Conservation (phyloP, 2,113 vertebrate genomes). For the Callithrix jacchus region DNA sequence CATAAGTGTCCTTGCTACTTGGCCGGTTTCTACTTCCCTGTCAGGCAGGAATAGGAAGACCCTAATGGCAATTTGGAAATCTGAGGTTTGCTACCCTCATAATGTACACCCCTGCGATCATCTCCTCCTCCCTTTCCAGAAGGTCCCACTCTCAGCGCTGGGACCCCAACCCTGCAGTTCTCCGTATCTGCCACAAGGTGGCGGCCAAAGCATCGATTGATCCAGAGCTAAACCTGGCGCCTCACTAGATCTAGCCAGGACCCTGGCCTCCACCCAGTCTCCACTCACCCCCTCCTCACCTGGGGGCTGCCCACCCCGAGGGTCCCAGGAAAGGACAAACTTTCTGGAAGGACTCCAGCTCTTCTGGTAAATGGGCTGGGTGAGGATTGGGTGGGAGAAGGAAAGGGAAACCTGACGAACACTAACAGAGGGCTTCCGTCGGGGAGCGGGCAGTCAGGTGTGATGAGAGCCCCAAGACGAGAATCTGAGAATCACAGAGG, state of each 20-base stretch:
- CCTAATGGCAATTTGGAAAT: background rate
- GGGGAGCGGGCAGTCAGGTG: background rate
- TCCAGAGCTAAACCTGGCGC: background rate
- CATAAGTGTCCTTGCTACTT: slow-evolving; percentile 24
- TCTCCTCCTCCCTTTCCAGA: background rate
- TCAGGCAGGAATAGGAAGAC: background rate
- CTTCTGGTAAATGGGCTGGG: background rate
- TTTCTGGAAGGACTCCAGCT: slow-evolving; percentile 6
- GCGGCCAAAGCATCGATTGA: slow-evolving; percentile 4
- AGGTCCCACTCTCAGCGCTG: background rate
- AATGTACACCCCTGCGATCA: background rate
- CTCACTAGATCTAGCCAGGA: background rate
- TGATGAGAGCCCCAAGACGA: background rate
- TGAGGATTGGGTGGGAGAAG: background rate
- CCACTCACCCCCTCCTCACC: background rate
- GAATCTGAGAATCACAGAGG: background rate
- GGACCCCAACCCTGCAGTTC: slow-evolving; percentile 37
- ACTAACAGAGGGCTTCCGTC: background rate
- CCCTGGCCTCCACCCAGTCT: background rate
- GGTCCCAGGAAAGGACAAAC: background rate
- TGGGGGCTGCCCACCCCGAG: background rate
- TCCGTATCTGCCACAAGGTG: slow-evolving; percentile 64
- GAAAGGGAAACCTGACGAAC: background rate
- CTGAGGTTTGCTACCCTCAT: background rate
- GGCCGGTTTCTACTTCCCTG: background rate